Evolutionary conservation across 1,140 invertebrate genomes (phyloP), one percentile per base, ranked within the genome.

Genomic region (Brachionus angularis): DNA sequence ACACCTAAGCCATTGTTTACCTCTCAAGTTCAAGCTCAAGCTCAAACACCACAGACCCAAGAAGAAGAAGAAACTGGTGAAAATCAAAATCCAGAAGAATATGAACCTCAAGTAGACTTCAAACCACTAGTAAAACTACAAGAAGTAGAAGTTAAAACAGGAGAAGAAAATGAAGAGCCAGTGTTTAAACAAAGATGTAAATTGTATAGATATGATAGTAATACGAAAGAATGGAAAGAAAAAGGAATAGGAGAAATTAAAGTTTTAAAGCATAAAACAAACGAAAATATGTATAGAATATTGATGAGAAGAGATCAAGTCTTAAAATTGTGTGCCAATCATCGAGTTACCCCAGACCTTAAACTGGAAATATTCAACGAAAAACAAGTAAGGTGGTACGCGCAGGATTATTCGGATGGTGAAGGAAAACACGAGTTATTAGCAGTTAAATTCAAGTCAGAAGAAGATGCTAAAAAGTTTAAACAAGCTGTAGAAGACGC

Each of bases 131-230:
- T 70, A 16, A n/a, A 50, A 52, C 23, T 70, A 10, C 8, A 49
- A 25, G 67, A 49, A 50, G 67, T 70, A 23, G 67, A 87, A 73
- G 84, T 89, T 0, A 87, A 84, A 29, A 91, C 90, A 8, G 90
- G 90, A 1, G 91, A 92, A 82, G 90, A 93, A 80, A 84, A 88
- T 75, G 89, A 92, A 80, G 83, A 82, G 5, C 81, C 87, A 77
- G 76, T 91, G 25, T 84, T 84, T 72, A 76, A 77, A 34, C 77
- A 80, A 53, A 64, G 80, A 18, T 76, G 75, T 10, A 78, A 78
- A 52, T 69, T 82, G 18, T 82, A 76, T 72, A 36, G 70, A 14
- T 71, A 46, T 27, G 50, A 58, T 21, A 46, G 29, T 21, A 58
- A 58, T 33, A 16, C 36, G 5, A 67, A 67, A 47, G 53, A 82